Percentiles rank a stretch among this genome's conserved stretches.
These are phyloP conservation scores for Phlogophora meticulosa DNA, from an alignment of 2,888 invertebrate species.

Conservation along the genomic window DNA sequence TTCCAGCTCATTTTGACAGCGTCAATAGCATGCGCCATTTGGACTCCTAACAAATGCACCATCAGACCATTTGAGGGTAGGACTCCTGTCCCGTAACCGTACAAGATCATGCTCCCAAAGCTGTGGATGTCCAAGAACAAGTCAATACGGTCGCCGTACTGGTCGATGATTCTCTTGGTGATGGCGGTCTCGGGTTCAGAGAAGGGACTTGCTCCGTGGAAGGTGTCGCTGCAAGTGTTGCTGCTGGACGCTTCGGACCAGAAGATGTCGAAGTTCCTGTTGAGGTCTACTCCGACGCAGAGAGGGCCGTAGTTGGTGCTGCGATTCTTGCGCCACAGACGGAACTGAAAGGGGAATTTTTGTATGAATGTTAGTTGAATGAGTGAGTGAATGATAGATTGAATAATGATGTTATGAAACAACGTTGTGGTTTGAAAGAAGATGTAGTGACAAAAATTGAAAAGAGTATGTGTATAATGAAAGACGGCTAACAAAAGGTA, in stretches of 20 bases:
- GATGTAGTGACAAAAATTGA: too few relatives aligned
- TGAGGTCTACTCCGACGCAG: conserved; percentile 93
- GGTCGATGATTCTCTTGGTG: conserved; percentile 90
- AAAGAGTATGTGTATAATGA: too few relatives aligned
- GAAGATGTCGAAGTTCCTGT: conserved; percentile 93
- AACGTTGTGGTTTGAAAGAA: too few relatives aligned
- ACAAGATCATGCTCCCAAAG: conserved; percentile 92
- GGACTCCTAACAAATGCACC: conserved; percentile 78
- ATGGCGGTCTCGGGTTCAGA: conserved; percentile 92
- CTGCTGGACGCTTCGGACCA: conserved; percentile 91
- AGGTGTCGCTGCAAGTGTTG: conserved; percentile 91
- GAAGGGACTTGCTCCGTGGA: conserved; percentile 91
- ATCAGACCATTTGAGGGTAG: conserved; percentile 85
- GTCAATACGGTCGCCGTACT: conserved; percentile 86
- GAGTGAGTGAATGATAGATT: too few relatives aligned
- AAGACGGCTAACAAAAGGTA: too few relatives aligned
- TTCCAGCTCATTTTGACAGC: conserved; percentile 79
- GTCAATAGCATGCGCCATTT: conserved; percentile 82
- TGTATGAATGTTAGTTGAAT: neutral
- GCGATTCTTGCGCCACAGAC: conserved; percentile 93
- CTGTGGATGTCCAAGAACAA: conserved; percentile 94
- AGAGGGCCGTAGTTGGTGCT: conserved; percentile 68
- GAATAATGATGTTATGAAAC: too few relatives aligned
- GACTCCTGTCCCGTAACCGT: conserved; percentile 75
- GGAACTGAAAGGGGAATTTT: conserved; percentile 79